Evolutionary conservation across 2,888 invertebrate genomes (phyloP), one percentile per base, ranked within the genome.

Genomic region (Miltochrista miniata): DNA sequence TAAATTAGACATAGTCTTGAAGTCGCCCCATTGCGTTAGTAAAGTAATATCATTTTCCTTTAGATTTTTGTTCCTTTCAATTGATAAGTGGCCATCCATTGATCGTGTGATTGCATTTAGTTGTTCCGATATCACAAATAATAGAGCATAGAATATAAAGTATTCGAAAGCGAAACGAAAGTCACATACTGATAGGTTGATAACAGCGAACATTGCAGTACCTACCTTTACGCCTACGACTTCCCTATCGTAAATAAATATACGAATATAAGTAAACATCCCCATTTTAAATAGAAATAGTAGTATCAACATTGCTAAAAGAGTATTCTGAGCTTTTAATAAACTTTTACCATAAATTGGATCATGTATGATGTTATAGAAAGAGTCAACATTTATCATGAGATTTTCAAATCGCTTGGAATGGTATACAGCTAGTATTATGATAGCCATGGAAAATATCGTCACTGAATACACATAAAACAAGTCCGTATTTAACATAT

Each of bases 121-220:
- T 51, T 79, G 80, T 30, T 76, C 66, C 31, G 73, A 61, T 31
- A 74, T 53, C 8, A 74, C 50, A 7, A 45, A 58, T 0, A 76
- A 51, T 35, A 73, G 53, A 29, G 54, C 52, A 42, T 65, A 54
- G 2, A 74, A 2, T 0, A 69, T 45, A 18, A 68, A 49, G 46
- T 64, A 74, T 53, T 78, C 74, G 1, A 68, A 51, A 1, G 64
- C 41, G 5, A 66, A 75, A 3, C 72, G 64, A n/a, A 65, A 45
- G 30, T 74, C 65, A 29, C 54, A 59, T 30, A 69, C n/a, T 2
- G 50, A 34, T 4, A 62, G 14, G 15, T 58, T 38, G 54, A 55
- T 51, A 45, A 40, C 5, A 1, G 33, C 10, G 12, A 45, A 12
- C 7, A 12, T 24, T 2, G 31, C 1, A 12, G 9, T 39, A 1